Conservation (phyloP, 2,113 vertebrate species). For the Hemibagrus wyckioides region DNA sequence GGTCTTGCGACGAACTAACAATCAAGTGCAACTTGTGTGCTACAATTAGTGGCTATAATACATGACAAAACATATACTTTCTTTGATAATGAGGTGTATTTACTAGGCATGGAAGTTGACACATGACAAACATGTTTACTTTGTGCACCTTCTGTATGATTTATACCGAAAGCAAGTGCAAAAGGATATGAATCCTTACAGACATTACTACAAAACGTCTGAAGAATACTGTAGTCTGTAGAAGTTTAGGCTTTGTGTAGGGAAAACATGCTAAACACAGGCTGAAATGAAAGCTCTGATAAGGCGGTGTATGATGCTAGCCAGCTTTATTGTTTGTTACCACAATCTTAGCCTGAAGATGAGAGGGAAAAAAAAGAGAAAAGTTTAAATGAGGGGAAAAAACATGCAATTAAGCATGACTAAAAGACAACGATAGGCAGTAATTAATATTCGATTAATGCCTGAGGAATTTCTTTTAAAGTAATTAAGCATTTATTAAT, state of each 20-base stretch:
- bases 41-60: background rate
- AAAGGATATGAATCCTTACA: background rate
- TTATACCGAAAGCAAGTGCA: background rate
- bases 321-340: slow-evolving; percentile 35
- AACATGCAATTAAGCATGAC: slow-evolving; percentile 74
- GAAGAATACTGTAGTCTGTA: background rate
- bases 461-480: slow-evolving; percentile 76
- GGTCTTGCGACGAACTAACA: background rate
- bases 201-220: background rate
- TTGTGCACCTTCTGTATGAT: background rate
- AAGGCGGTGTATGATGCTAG: background rate
- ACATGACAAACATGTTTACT: background rate
- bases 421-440: slow-evolving; percentile 77
- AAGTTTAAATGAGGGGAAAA: slow-evolving; percentile 56
- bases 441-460: slow-evolving; percentile 80
- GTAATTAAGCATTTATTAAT: slow-evolving; percentile 78
- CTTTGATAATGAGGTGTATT: background rate
- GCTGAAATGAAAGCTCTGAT: slow-evolving; percentile 31
- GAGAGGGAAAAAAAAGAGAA: slow-evolving; percentile 47
- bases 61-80: background rate
- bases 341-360: slow-evolving; percentile 50
- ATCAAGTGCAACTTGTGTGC: background rate
- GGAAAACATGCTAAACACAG: slow-evolving; percentile 37
- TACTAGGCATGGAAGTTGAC: background rate
- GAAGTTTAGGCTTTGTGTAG: slow-evolving; percentile 32